Evolutionary conservation across 2,888 invertebrate species (phyloP), one percentile per base, ranked within the genome.

Genomic region (Tinea trinotella): DNA sequence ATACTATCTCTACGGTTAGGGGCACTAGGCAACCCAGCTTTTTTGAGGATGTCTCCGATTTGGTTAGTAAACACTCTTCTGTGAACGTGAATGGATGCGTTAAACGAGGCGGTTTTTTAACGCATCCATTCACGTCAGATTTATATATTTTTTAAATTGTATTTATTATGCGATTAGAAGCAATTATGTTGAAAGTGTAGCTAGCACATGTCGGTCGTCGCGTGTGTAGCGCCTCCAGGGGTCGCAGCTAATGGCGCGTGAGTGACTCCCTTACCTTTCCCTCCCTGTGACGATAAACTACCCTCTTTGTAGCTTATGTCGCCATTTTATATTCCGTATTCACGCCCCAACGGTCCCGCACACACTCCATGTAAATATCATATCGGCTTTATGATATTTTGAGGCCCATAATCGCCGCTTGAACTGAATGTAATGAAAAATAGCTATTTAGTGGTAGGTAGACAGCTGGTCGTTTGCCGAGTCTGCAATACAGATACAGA

Each of bases 141-240:
- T n/a, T n/a, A n/a, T n/a, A n/a, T 30, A 30, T 30, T 30, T 30
- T 30, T 30, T 4, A 30, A 6, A 7, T 36, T 46, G 40, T 15
- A 15, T 40, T 40, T 40, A 40, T 56, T 59, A 64, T 66, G 71
- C 71, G 74, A 81, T 82, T 76, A 81, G 75, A 75, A 74, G 74
- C 76, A 81, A 81, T 83, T 82, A 82, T 67, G 76, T 76, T 76
- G 75, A 77, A 76, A 78, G 78, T 77, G 76, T 79, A 79, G 76
- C 79, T 79, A 79, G 76, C 79, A 80, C 74, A 74, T 81, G 81
- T 76, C n/a, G 59, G 65, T 65, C 68, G 54, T 54, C 76, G 77
- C 77, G 76, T 78, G 80, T 71, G 64, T 70, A 61, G 63, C 66
- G 74, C 70, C 71, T 66, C n/a, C 67, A 65, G 70, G 71, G 70